phyloP scores from a whole-genome alignment of 2,888 invertebrate genomes.

The Acronicta leporina region DNA sequence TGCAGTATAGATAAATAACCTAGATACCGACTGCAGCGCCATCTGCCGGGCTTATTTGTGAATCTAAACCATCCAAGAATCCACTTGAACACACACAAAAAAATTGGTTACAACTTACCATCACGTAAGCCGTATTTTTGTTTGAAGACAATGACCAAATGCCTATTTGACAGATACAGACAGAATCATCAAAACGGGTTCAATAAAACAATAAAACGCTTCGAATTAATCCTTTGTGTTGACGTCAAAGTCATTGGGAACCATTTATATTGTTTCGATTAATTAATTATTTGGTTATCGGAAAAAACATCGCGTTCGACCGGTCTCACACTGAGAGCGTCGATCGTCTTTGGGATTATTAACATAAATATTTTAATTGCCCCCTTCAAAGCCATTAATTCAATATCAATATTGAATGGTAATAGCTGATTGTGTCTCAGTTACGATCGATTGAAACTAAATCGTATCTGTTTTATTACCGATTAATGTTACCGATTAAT shows the following conservation, averaged over 20 bases:
- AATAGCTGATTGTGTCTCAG: slow-evolving; percentile 61
- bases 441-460: slow-evolving; percentile 49
- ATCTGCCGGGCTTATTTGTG: too few species aligned
- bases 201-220: slow-evolving; percentile 36
- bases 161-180: slow-evolving; percentile 24
- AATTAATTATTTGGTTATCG: slow-evolving; percentile 72
- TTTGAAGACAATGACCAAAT: slow-evolving; percentile 6
- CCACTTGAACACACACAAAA: too few species aligned
- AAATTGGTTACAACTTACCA: too few species aligned
- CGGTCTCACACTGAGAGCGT: slow-evolving; percentile 69
- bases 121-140: too few species aligned
- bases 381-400: slow-evolving; percentile 48
- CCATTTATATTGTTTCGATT: slow-evolving; percentile 77
- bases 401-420: slow-evolving; percentile 65
- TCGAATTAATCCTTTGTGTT: slow-evolving; percentile 39
- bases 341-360: slow-evolving; percentile 66
- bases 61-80: too few species aligned
- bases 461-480: slow-evolving; percentile 59
- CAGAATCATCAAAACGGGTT: slow-evolving; percentile 35
- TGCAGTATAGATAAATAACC: too few species aligned
- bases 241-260: slow-evolving; percentile 67
- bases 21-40: too few species aligned
- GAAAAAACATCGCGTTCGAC: slow-evolving; percentile 70
- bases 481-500: slow-evolving; percentile 62
- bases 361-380: slow-evolving; percentile 86